Conservation (phyloP, 2,888 invertebrate species). For the Phengaris alcon region DNA sequence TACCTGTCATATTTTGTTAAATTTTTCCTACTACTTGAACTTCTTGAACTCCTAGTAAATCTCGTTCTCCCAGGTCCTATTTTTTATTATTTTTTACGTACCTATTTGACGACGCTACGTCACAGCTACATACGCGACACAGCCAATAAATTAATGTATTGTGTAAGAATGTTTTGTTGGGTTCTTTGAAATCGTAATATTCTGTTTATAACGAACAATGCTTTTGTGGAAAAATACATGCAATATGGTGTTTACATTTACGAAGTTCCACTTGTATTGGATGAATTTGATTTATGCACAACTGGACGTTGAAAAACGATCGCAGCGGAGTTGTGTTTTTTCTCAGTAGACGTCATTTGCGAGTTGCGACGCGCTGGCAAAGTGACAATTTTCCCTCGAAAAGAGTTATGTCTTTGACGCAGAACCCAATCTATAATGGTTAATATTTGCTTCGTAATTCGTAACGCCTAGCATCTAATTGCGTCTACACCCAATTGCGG, state of each 20-base stretch:
- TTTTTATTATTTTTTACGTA: too few species aligned
- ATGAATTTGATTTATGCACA: constrained; percentile 44
- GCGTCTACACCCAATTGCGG: too few species aligned
- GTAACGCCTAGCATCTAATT: not conserved
- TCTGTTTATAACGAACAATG: constrained; percentile 35
- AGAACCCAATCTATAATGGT: constrained; percentile 16
- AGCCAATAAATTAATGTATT: constrained; percentile 1
- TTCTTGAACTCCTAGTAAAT: too few species aligned
- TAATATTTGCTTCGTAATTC: not conserved
- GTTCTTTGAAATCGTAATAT: constrained; percentile 29
- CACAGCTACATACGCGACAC: not conserved
- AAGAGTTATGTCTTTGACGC: constrained; percentile 28
- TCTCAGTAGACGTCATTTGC: constrained; percentile 42
- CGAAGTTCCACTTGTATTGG: constrained; percentile 42
- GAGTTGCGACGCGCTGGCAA: constrained; percentile 33
- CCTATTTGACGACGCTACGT: not conserved
- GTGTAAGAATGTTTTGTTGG: constrained; percentile 6
- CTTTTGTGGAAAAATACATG: constrained; percentile 35
- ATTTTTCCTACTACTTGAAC: too few species aligned
- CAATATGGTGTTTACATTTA: constrained; percentile 38
- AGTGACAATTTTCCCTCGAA: constrained; percentile 34
- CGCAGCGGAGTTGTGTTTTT: constrained; percentile 41
- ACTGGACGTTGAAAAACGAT: constrained; percentile 45
- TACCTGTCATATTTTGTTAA: too few species aligned
- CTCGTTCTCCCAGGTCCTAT: too few species aligned